These are phyloP conservation scores for Nymphicus hollandicus DNA, from an alignment of 2,113 vertebrate species.

Conservation along the genomic window DNA sequence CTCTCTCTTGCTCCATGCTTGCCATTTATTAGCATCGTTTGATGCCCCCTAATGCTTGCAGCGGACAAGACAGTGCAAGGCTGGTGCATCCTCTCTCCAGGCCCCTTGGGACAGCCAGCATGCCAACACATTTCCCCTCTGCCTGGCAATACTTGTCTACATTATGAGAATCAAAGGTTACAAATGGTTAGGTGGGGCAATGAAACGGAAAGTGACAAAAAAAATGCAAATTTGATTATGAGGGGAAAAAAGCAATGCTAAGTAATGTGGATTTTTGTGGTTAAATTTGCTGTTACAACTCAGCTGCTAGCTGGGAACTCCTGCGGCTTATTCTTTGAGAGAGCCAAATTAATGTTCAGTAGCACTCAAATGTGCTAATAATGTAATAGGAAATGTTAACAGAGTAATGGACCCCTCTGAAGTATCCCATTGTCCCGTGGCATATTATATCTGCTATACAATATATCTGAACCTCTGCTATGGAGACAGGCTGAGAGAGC, in stretches of 20 bases:
- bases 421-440: accelerated
- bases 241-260: background rate
- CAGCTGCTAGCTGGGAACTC: background rate
- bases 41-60: slow-evolving; percentile 49
- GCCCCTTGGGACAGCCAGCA: background rate
- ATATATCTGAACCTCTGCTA: background rate
- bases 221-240: accelerated
- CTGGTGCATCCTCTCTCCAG: background rate
- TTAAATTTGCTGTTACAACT: background rate
- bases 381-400: accelerated
- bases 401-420: background rate
- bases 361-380: background rate
- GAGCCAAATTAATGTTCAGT: accelerated
- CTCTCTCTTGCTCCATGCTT: background rate
- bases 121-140: background rate
- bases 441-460: accelerated
- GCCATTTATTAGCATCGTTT: background rate
- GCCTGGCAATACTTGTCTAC: accelerated
- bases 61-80: background rate
- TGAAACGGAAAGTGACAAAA: background rate
- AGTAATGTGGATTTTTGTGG: background rate
- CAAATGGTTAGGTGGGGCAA: background rate
- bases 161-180: background rate
- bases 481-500: background rate
- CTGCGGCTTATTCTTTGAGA: accelerated